Base-by-base conservation (phyloP, 1,140 invertebrate genomes). In the Drosophila sechellia region DNA sequence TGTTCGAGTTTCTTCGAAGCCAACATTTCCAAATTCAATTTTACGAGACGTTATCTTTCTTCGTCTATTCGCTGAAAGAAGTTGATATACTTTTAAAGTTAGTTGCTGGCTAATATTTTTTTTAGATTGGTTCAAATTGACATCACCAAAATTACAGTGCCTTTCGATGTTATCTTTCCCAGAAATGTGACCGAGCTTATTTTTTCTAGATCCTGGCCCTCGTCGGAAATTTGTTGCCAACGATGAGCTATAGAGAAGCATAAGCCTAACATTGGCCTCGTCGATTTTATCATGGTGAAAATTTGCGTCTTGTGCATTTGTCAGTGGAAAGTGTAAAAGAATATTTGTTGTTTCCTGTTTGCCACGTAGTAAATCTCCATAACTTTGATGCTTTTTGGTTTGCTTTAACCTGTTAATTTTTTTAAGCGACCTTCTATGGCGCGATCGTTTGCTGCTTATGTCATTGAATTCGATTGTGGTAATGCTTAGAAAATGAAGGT, bases 181-280 rank as follows among this genome's bases (percentile, higher is more conserved):
- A 4, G 50, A 45, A 13, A 56, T 59, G 12, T 35, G 17, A 25
- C 13, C 22, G 11, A 63, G n/a, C 55, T 66, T 56, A 22, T n/a
- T 66, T 31, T 48, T 64, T 2, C n/a, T 37, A 46, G 15, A 31
- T 37, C 39, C 48, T 15, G 22, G 35, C 42, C 39, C 22, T 2
- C 40, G 53, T 4, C 52, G 37, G 8, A 35, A 52, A 35, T 60
- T 50, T 0, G 37, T 50, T 12, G 84, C 76, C 4, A 92, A 35
- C 3, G 74, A 48, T 37, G 90, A 75, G 50, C 83, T 91, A 27
- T 87, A 77, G 1, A 92, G 72, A 42, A 92, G 43, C 83, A 92
- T 87, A 39, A 92, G 57, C 31, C 91, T 60, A 5, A 92, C 56
- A 49, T 91, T 92, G 10, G 91, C 91, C 37, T 92, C 91, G 31